Evolutionary conservation across 2,888 invertebrate species (phyloP).

Genomic region (Apodemia hepburni): DNA sequence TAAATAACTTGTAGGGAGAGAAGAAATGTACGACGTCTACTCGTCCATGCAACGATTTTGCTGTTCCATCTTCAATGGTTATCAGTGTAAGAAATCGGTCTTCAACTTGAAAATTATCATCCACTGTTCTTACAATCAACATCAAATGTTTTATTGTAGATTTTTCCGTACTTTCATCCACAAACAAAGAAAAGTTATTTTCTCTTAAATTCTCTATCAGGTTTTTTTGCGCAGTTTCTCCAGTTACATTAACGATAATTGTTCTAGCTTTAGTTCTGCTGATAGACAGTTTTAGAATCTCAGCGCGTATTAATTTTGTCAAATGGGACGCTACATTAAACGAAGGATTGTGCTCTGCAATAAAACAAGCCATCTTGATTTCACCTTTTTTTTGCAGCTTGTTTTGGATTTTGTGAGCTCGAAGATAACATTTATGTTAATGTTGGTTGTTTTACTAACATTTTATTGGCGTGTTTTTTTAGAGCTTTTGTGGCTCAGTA

Average conservation of each 20-base stretch:
- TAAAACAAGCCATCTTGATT: neutral
- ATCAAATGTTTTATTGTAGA: conserved; percentile 34
- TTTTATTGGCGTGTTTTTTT: conserved; percentile 13
- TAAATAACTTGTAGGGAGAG: too few relatives aligned
- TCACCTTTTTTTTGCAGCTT: conserved; percentile 10
- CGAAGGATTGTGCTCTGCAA: conserved; percentile 1
- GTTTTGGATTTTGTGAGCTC: conserved; percentile 15
- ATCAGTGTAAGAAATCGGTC: conserved; percentile 33
- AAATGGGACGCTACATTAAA: neutral
- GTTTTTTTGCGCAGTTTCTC: neutral
- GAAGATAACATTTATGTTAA: conserved; percentile 16
- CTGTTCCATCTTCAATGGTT: conserved; percentile 31
- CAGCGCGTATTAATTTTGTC: neutral
- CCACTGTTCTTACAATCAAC: conserved; percentile 27
- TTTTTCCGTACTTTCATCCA: conserved; percentile 14
- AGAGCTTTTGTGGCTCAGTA: conserved; percentile 13
- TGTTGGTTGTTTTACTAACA: conserved; percentile 17
- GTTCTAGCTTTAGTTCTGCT: conserved; percentile 19
- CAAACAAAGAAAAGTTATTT: conserved; percentile 15
- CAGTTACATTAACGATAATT: conserved; percentile 12
- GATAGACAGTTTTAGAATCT: conserved; percentile 18
- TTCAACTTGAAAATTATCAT: conserved; percentile 30
- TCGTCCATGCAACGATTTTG: conserved; percentile 32
- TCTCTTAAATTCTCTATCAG: conserved; percentile 7
- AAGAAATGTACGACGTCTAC: too few relatives aligned